A percentile compares a stretch with the other conserved stretches of the same genome.
These are phyloP conservation scores for Oscarella lobularis DNA, from an alignment of 37 sponge, comb jelly and placozoan species.

Conservation along the genomic window DNA sequence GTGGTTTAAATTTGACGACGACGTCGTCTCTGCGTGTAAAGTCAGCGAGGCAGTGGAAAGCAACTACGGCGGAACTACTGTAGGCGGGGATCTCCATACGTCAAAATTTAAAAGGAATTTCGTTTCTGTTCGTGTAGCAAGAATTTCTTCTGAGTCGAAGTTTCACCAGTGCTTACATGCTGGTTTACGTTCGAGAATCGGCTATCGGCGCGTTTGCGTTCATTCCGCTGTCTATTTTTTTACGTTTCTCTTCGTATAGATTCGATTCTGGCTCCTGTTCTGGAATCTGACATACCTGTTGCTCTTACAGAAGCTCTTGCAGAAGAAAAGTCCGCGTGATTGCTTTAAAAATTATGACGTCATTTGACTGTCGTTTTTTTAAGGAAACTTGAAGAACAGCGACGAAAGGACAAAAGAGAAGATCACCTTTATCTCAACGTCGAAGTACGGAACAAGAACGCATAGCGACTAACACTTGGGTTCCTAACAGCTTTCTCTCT, in stretches of 20 bases:
- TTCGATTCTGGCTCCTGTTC: constrained; percentile 59
- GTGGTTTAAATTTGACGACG: constrained; percentile 99
- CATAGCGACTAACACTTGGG: constrained; percentile 49
- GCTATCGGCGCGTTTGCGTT: constrained; percentile 13
- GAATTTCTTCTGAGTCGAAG: constrained; percentile 34
- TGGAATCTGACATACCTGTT: constrained; percentile 65
- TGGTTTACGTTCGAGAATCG: constrained; percentile 85
- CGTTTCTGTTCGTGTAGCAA: neutral
- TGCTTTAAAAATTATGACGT: neutral
- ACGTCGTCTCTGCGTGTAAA: constrained; percentile 89
- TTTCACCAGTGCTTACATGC: constrained; percentile 98
- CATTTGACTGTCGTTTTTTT: neutral
- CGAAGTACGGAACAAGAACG: constrained; percentile 67
- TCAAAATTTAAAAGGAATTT: constrained; percentile 7
- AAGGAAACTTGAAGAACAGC: constrained; percentile 42
- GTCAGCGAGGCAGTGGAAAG: constrained; percentile 86
- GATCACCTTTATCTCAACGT: constrained; percentile 84
- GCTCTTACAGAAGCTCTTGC: constrained; percentile 55
- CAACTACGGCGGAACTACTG: constrained; percentile 89
- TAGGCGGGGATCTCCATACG: neutral
- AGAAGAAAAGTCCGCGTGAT: constrained; percentile 66
- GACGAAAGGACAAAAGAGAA: constrained; percentile 88
- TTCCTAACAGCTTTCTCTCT: constrained; percentile 43
- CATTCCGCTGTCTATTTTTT: no score
- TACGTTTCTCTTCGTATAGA: constrained; percentile 14